Evolutionary conservation across 2,113 vertebrate species (phyloP).

Genomic region (Reinhardtius hippoglossoides): DNA sequence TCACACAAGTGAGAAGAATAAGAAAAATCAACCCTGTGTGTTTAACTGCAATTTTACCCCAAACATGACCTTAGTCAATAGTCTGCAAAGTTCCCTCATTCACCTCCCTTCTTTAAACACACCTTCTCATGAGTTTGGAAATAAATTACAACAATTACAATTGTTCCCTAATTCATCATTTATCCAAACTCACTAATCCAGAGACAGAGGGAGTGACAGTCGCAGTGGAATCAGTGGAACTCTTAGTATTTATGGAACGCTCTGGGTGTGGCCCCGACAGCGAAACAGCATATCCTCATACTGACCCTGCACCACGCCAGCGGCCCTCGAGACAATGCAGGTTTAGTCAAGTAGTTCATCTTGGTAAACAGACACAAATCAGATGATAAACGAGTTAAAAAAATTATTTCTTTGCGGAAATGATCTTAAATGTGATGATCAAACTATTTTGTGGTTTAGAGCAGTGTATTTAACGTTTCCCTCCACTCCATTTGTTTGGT

Average conservation of each 20-base stretch:
- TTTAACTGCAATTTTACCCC: no score
- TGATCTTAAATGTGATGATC: not conserved
- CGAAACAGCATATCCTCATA: not conserved
- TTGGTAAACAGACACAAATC: not conserved
- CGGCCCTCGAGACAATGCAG: not conserved
- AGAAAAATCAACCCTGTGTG: not conserved
- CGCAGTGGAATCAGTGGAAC: slow-evolving; percentile 32
- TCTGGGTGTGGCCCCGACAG: slow-evolving; percentile 5
- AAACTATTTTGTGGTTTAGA: not conserved
- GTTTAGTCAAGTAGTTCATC: not conserved
- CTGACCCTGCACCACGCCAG: not conserved
- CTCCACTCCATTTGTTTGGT: not conserved
- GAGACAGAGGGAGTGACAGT: slow-evolving; percentile 14
- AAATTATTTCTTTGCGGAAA: not conserved
- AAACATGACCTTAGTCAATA: no score
- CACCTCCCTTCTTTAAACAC: no score
- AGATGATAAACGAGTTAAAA: not conserved
- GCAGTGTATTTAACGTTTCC: no score
- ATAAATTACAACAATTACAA: no score
- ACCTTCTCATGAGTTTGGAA: no score
- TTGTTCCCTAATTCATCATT: no score
- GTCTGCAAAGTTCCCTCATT: no score
- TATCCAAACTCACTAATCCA: not conserved
- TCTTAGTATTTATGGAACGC: slow-evolving; percentile 20
- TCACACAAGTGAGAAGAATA: no score